Conservation (phyloP, 2,797 vertebrate genomes). For the Neosilurus hyrtlii region DNA sequence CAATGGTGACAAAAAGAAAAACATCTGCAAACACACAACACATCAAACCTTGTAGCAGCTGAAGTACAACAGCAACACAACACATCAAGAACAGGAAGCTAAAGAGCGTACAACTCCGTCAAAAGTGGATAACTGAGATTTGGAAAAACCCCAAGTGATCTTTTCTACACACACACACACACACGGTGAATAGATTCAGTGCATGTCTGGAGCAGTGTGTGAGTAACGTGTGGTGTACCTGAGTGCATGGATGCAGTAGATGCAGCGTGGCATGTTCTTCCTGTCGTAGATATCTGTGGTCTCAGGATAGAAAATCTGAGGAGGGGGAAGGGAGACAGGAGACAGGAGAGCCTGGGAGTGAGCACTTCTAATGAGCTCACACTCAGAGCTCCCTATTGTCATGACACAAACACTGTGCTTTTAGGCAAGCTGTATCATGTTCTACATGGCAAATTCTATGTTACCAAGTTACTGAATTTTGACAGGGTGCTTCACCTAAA, state of each 20-base stretch:
- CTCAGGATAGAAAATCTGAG: constrained; percentile 98
- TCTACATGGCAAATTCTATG: neutral
- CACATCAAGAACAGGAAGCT: neutral
- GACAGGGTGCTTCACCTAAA: neutral
- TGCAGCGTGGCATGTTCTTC: constrained; percentile 98
- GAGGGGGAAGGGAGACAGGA: constrained; percentile 53
- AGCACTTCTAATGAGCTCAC: constrained; percentile 12
- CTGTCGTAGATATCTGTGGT: constrained; percentile 98
- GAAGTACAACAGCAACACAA: neutral
- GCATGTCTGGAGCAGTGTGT: neutral
- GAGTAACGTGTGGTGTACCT: constrained; percentile 72
- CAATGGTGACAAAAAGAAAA: neutral
- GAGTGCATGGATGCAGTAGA: constrained; percentile 98
- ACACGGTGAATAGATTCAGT: neutral
- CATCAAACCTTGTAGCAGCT: neutral
- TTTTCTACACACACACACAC: neutral
- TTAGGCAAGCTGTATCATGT: constrained; percentile 46
- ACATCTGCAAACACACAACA: neutral
- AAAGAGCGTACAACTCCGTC: neutral
- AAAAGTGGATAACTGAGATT: neutral
- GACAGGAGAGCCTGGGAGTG: constrained; percentile 12
- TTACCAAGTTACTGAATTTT: neutral
- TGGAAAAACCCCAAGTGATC: neutral
- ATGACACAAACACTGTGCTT: constrained; percentile 25
- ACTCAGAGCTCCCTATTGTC: constrained; percentile 29